Percentiles rank a stretch among this genome's conserved stretches.
Evolutionary conservation across 2,113 vertebrate species (phyloP).

Genomic region (Leptosomus discolor): DNA sequence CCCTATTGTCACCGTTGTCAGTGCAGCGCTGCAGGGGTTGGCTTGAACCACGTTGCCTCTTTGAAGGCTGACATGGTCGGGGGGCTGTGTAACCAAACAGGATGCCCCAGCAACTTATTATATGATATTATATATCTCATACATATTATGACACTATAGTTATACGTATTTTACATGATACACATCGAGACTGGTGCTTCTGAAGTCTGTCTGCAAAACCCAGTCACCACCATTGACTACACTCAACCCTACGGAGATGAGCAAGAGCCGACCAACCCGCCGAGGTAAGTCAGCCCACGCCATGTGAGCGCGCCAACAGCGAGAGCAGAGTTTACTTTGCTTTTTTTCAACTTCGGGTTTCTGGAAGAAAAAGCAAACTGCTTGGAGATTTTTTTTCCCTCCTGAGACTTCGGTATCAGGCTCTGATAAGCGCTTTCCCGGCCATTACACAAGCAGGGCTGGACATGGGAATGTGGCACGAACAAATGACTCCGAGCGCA

Average conservation of each 20-base stretch:
- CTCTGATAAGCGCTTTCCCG: constrained; percentile 36
- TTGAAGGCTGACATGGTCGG: neutral
- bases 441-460: constrained; percentile 44
- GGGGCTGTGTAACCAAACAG: neutral
- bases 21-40: fast-evolving
- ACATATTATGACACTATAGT: neutral
- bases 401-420: constrained; percentile 47
- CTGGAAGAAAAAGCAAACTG: constrained; percentile 40
- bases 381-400: neutral
- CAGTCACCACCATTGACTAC: neutral
- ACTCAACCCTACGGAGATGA: fast-evolving
- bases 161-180: neutral
- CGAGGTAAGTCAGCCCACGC: fast-evolving
- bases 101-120: neutral
- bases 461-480: constrained; percentile 25
- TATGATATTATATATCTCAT: neutral
- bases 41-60: neutral
- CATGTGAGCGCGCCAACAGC: fast-evolving
- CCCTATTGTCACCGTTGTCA: fast-evolving
- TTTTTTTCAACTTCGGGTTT: neutral
- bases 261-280: fast-evolving
- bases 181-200: neutral
- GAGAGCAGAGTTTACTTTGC: neutral
- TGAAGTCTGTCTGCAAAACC: neutral
- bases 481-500: neutral